Base-by-base conservation (phyloP, 2,797 vertebrate species). In the Rousettus madagascariensis region DNA sequence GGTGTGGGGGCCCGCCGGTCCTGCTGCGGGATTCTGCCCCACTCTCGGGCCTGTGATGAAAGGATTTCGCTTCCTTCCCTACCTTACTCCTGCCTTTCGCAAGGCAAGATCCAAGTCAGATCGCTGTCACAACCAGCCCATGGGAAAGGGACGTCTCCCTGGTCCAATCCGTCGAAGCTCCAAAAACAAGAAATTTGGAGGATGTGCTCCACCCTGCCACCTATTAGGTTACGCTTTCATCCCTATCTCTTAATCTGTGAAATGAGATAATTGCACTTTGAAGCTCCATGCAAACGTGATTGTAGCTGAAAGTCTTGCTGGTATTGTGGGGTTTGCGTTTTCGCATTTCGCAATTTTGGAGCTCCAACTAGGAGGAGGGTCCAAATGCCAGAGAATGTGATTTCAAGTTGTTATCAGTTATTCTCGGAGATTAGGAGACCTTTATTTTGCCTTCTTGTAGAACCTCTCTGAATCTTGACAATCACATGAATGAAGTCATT, bases 231-330 rank as follows among this genome's bases (percentile, higher is more conserved):
- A 22, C 30, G 5, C 51, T 96, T 89, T 90, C 53, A 5, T 55
- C 57, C 93, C 77, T 59, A 7, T 89, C 92, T 95, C 90, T 80
- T 88, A 63, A 80, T 75, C 72, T 65, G 78, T 79, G 88, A 90
- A 69, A 71, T 71, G 77, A 74, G 36, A 7, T 72, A 61, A n/a
- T 80, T 30, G 33, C 63, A 83, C 13, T 94, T 92, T 80, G 30
- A 74, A 38, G 66, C 57, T 43, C 63, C 43, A 2, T 63, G 90
- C 79, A 91, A 66, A 93, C 10, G 41, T 66, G 72, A 80, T 46
- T 75, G 61, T 75, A 49, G 41, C 65, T 57, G 61, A 86, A 80
- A 82, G 92, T 49, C n/a, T 80, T 75, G 38, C 41, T 65, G 20
- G 57, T 90, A 2, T 77, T 61, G 36, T 59, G 74, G 49, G 28